Evolutionary conservation across 2,797 vertebrate genomes (phyloP), one percentile per base, ranked within the genome.

Genomic region (Sebastes kiyomatsui): DNA sequence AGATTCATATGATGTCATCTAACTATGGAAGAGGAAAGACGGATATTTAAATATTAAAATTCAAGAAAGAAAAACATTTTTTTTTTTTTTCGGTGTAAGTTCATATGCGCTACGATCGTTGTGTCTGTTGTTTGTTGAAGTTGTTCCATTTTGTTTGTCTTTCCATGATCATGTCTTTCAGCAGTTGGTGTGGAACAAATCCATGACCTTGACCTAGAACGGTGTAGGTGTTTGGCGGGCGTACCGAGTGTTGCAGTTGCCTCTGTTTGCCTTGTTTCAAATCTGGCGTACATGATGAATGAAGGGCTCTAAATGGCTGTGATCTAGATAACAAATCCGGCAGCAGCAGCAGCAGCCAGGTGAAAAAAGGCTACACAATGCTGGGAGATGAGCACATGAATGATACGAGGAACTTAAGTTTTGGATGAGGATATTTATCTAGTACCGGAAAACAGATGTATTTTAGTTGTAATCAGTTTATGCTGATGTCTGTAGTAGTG

Each of bases 301-400:
- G 87, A 88, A 87, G 76, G 81, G 75, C 90, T 85, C 79, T 88
- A 87, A 91, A 88, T 82, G 81, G 81, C 81, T 84, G 68, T 88
- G 90, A 92, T 92, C 87, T 88, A 93, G 90, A 93, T 92, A 88
- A 84, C 68, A 77, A 78, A 88, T 83, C 80, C 77, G 5, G 79
- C 81, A 65, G 35, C 62, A 65, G 71, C 69, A 32, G 81, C 56
- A 28, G 75, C 72, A 70, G 69, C 46, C 79, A 79, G 66, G 70
- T 80, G 80, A 72, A 62, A 49, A 49, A 67, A 22, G 8, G 67
- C 77, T 75, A 32, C 71, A 13, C 52, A 27, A 38, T 25, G 69
- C 22, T 59, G 4, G 33, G 35, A 61, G 69, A 71, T n/a, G 32
- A 81, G 54, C 23, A 14, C 33, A 14, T 5, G 16, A 69, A 52